phyloP scores from a whole-genome alignment of 2,888 invertebrate genomes.

The Stenodema calcarata region DNA sequence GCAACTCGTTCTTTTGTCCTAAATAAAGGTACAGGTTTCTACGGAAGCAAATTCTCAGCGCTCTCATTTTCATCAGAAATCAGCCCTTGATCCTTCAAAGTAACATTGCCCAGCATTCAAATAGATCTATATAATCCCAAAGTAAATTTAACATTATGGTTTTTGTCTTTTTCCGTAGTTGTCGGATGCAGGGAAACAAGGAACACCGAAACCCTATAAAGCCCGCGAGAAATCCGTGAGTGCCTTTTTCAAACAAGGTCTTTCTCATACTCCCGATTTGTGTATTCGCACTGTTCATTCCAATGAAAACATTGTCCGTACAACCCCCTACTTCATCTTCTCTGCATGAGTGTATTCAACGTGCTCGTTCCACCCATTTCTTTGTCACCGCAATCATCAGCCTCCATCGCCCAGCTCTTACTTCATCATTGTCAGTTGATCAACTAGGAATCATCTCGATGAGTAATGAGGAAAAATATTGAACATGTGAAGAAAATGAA shows the following conservation, averaged over 20 bases:
- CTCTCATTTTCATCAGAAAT: no score
- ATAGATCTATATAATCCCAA: no score
- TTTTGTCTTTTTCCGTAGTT: conserved; percentile 22
- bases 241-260: conserved; percentile 22
- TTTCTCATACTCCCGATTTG: background rate
- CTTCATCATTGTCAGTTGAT: background rate
- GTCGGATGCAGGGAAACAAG: conserved; percentile 14
- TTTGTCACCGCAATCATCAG: background rate
- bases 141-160: conserved; percentile 13
- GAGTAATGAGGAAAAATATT: no score
- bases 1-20: no score
- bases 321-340: background rate
- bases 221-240: conserved; percentile 37
- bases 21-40: no score
- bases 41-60: no score
- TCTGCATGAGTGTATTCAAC: conserved; percentile 11
- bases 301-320: background rate
- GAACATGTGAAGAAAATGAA: no score
- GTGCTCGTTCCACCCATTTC: background rate
- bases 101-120: no score
- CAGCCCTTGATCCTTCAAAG: no score
- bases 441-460: no score
- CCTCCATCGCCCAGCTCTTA: background rate
- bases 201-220: conserved; percentile 27
- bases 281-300: background rate